A percentile compares a stretch with the other conserved stretches of the same genome.
phyloP scores from a whole-genome alignment of 2,797 vertebrate species.

The Acanthopagrus latus region DNA sequence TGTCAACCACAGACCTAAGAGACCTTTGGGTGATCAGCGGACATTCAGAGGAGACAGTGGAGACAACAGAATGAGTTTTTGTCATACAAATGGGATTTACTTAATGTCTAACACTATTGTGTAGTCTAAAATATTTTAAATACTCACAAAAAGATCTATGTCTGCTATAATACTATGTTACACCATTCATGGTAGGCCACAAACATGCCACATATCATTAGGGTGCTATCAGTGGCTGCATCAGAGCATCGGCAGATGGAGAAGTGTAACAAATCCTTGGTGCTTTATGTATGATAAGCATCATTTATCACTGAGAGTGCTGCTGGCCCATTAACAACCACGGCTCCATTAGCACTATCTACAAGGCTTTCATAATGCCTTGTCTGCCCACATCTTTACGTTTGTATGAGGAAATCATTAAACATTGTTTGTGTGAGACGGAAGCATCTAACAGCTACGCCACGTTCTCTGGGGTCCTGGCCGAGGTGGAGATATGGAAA shows the following conservation, averaged over 20 bases:
- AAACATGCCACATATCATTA: constrained; percentile 69
- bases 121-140: neutral
- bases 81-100: constrained; percentile 17
- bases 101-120: constrained; percentile 2
- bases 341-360: constrained; percentile 87
- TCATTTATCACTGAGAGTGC: constrained; percentile 87
- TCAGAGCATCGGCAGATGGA: constrained; percentile 73
- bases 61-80: neutral
- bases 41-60: constrained; percentile 29
- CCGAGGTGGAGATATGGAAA: constrained; percentile 56
- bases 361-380: constrained; percentile 82
- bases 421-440: constrained; percentile 80
- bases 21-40: constrained; percentile 54
- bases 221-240: constrained; percentile 76
- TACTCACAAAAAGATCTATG: neutral
- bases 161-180: constrained; percentile 35
- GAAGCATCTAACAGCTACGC: constrained; percentile 71
- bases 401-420: constrained; percentile 85
- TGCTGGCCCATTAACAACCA: constrained; percentile 86
- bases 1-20: constrained; percentile 67
- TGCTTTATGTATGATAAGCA: constrained; percentile 83
- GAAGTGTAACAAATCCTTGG: constrained; percentile 84
- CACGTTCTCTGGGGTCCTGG: constrained; percentile 60
- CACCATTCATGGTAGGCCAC: constrained; percentile 43
- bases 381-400: constrained; percentile 81